A percentile compares a stretch with the other conserved stretches of the same genome.
phyloP scores from a whole-genome alignment of 2,113 vertebrate genomes.

The Xenopus laevis region DNA sequence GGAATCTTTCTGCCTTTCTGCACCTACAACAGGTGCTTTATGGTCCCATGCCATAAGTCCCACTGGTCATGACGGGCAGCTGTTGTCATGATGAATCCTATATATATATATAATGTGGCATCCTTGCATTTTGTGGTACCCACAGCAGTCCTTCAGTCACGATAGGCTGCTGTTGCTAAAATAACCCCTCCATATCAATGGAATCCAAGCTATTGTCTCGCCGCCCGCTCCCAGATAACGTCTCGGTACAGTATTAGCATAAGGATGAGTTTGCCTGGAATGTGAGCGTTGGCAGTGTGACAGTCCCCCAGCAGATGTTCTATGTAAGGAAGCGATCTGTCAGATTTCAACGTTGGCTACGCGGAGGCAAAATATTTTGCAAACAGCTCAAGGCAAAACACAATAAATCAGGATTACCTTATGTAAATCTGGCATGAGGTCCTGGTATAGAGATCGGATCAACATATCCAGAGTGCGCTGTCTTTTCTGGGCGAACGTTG shows the following conservation, averaged over 20 bases:
- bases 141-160: no score
- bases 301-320: constrained; percentile 3
- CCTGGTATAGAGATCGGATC: constrained; percentile 94
- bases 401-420: constrained; percentile 69
- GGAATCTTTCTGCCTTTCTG: no score
- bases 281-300: not conserved
- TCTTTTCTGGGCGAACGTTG: constrained; percentile 96
- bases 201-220: not conserved
- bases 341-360: constrained; percentile 16
- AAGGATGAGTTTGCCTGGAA: not conserved
- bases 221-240: not conserved
- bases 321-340: not conserved
- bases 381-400: constrained; percentile 1
- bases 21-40: no score
- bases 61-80: no score
- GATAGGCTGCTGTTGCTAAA: no score
- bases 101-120: no score
- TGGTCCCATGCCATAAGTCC: no score
- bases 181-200: no score
- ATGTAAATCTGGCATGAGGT: constrained; percentile 90
- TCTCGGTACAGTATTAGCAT: not conserved
- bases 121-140: no score
- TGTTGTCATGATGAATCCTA: no score
- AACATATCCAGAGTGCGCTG: constrained; percentile 96
- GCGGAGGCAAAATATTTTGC: not conserved